phyloP scores from a whole-genome alignment of 2,797 vertebrate genomes.

The Mormyrops boulengeri region DNA sequence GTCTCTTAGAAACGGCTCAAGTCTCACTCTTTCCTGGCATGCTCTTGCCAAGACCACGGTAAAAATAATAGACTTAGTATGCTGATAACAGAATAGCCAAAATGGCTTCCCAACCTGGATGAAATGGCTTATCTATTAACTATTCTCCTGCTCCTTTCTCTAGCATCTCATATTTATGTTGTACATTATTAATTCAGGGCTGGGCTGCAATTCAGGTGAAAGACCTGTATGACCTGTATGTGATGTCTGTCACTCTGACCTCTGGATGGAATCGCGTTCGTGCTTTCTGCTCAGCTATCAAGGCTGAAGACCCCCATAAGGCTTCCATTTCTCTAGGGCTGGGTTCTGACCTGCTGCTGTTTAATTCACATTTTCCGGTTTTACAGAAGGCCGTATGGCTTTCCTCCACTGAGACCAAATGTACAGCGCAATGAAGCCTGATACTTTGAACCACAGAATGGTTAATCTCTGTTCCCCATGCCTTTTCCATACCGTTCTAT shows the following conservation, averaged over 20 bases:
- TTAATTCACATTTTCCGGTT: not conserved
- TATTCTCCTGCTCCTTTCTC: constrained; percentile 19
- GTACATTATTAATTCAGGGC: constrained; percentile 32
- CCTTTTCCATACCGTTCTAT: not conserved
- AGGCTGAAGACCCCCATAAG: not conserved
- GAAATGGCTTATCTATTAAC: constrained; percentile 15
- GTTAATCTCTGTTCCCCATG: not conserved
- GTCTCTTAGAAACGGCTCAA: not conserved
- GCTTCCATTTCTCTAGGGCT: not conserved
- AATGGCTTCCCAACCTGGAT: constrained; percentile 29
- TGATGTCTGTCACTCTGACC: constrained; percentile 29
- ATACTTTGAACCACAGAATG: not conserved
- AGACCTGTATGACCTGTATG: not conserved
- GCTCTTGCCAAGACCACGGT: not conserved
- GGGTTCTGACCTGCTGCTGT: not conserved
- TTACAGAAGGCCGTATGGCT: not conserved
- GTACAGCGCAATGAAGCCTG: not conserved
- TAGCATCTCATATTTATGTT: constrained; percentile 32
- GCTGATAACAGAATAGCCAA: constrained; percentile 38
- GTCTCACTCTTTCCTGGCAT: not conserved
- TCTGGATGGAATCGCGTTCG: constrained; percentile 14
- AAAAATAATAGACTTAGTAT: constrained; percentile 42
- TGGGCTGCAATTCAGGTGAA: constrained; percentile 35
- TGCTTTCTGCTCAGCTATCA: not conserved
- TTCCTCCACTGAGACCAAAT: not conserved